phyloP scores from a whole-genome alignment of 2,888 invertebrate genomes.

The Caradrina clavipalpis region DNA sequence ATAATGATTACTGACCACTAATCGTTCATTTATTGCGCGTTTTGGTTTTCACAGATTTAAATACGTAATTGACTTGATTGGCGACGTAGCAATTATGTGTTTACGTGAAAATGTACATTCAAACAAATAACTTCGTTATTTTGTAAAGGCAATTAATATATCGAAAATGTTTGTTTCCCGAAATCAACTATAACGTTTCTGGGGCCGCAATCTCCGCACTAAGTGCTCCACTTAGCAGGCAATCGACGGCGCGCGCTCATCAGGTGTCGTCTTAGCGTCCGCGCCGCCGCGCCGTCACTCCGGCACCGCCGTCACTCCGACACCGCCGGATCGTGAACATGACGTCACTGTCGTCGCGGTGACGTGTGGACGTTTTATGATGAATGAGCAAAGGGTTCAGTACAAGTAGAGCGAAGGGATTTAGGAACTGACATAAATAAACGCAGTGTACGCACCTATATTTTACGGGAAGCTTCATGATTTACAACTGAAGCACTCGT shows the following conservation, averaged over 20 bases:
- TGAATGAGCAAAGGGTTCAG: slow-evolving; percentile 18
- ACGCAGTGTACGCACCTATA: not conserved
- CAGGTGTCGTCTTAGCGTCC: slow-evolving; percentile 43
- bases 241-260: slow-evolving; percentile 10
- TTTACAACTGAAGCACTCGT: not conserved
- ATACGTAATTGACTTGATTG: slow-evolving; percentile 10
- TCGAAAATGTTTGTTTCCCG: not conserved
- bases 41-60: slow-evolving; percentile 12
- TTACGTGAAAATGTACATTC: not conserved
- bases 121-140: not conserved
- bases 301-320: slow-evolving; percentile 10
- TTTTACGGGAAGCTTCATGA: not conserved
- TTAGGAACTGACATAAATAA: slow-evolving; percentile 3
- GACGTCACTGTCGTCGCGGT: slow-evolving; percentile 8
- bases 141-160: not conserved
- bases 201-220: not conserved
- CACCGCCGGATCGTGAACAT: slow-evolving; percentile 11
- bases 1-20: slow-evolving; percentile 10
- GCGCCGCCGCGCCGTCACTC: slow-evolving; percentile 17
- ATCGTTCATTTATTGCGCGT: slow-evolving; percentile 5
- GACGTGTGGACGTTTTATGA: slow-evolving; percentile 27
- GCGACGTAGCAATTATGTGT: slow-evolving; percentile 4
- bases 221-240: slow-evolving; percentile 40
- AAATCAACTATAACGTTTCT: not conserved
- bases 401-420: slow-evolving; percentile 25